Evolutionary conservation across 2,113 vertebrate genomes (phyloP).

Genomic region (Pristiophorus japonicus): DNA sequence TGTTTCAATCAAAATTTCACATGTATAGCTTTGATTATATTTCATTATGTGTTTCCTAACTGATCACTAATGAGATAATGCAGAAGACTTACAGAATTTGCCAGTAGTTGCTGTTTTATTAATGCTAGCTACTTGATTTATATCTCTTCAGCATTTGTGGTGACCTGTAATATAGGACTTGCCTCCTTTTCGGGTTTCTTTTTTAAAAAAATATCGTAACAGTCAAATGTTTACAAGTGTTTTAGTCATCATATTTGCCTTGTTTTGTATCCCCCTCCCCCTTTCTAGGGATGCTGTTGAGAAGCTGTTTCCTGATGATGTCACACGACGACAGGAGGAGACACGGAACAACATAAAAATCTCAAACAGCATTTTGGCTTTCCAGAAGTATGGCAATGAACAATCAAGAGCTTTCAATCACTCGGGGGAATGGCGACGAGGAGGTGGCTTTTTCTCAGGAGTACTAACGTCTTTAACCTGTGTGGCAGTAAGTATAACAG

Average conservation of each 20-base stretch:
- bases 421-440: slow-evolving; percentile 57
- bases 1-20: not conserved
- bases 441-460: slow-evolving; percentile 81
- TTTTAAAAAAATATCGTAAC: no score
- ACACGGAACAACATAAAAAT: slow-evolving; percentile 67
- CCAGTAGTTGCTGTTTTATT: not conserved
- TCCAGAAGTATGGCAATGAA: slow-evolving; percentile 75
- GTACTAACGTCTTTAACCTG: slow-evolving; percentile 77
- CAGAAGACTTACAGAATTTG: not conserved
- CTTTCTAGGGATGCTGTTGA: slow-evolving; percentile 74
- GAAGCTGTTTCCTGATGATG: slow-evolving; percentile 73
- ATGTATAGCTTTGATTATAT: not conserved
- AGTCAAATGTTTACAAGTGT: not conserved
- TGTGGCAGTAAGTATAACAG: slow-evolving; percentile 74
- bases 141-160: not conserved
- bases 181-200: no score
- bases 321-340: slow-evolving; percentile 66
- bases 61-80: not conserved
- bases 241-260: not conserved
- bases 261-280: not conserved
- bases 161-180: not conserved
- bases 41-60: not conserved
- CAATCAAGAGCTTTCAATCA: slow-evolving; percentile 50
- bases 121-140: not conserved
- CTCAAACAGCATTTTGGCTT: slow-evolving; percentile 65